These are phyloP conservation scores for Brachionus rubens DNA, from an alignment of 1,140 invertebrate genomes.

Conservation along the genomic window DNA sequence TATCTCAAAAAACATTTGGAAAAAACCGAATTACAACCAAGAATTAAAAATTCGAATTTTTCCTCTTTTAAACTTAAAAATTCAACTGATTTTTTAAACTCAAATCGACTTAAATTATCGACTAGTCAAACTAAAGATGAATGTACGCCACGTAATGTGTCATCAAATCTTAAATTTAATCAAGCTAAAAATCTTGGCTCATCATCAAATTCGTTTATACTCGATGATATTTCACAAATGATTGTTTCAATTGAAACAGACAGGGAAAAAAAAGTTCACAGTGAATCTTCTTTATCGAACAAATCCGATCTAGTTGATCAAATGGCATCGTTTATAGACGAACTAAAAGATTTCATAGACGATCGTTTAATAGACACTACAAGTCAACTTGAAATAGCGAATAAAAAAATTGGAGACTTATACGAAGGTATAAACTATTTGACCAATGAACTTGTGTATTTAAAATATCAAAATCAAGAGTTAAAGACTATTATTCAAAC, in stretches of 20 bases:
- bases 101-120: background rate
- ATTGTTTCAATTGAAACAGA: slow-evolving; percentile 16
- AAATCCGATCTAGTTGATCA: slow-evolving; percentile 7
- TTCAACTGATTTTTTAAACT: background rate
- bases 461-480: slow-evolving; percentile 29
- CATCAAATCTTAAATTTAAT: background rate
- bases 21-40: background rate
- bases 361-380: slow-evolving; percentile 26
- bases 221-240: slow-evolving; percentile 19
- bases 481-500: background rate
- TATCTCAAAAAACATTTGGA: slow-evolving; percentile 29
- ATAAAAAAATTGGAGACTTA: slow-evolving; percentile 9
- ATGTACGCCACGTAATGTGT: background rate
- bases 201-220: slow-evolving; percentile 22
- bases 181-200: background rate
- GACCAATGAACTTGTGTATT: slow-evolving; percentile 1
- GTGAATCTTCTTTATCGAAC: background rate
- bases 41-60: slow-evolving; percentile 7
- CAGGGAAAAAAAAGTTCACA: background rate
- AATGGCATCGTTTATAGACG: slow-evolving; percentile 30
- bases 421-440: slow-evolving; percentile 24
- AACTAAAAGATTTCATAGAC: slow-evolving; percentile 27
- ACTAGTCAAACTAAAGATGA: background rate
- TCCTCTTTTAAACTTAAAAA: slow-evolving; percentile 25
- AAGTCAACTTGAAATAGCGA: slow-evolving; percentile 23